Evolutionary conservation across 2,888 invertebrate species (phyloP).

Genomic region (Julus scanicus): DNA sequence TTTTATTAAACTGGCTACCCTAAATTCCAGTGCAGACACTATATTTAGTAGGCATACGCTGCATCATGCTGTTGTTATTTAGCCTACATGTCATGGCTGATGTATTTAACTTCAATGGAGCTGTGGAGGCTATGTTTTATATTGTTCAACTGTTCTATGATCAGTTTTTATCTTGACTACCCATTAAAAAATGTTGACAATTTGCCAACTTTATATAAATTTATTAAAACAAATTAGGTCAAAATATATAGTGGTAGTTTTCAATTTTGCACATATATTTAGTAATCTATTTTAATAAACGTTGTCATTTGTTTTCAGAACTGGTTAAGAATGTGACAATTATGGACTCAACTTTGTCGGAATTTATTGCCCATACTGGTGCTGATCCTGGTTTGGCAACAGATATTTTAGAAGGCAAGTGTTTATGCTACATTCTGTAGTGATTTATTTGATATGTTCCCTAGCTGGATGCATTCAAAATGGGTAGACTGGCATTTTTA

Average conservation of each 20-base stretch:
- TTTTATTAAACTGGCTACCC: too few relatives aligned
- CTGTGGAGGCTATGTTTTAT: not conserved
- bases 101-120: not conserved
- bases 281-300: not conserved
- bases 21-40: not conserved
- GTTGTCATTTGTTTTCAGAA: slow-evolving; percentile 19
- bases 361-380: slow-evolving; percentile 61
- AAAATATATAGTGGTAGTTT: too few relatives aligned
- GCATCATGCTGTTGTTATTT: not conserved
- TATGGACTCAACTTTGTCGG: slow-evolving; percentile 61
- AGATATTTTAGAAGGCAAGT: slow-evolving; percentile 61
- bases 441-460: too few relatives aligned
- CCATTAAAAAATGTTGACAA: not conserved
- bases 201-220: not conserved
- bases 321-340: not conserved
- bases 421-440: not conserved
- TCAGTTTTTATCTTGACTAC: not conserved
- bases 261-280: not conserved
- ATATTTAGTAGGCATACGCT: not conserved
- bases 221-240: not conserved
- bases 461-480: not conserved
- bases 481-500: too few relatives aligned
- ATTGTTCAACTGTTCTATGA: not conserved
- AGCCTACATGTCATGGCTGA: not conserved
- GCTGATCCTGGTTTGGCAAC: slow-evolving; percentile 61